Percentiles rank a stretch among this genome's conserved stretches.
Evolutionary conservation across 2,797 vertebrate species (phyloP).

Genomic region (Sus cebifrons): DNA sequence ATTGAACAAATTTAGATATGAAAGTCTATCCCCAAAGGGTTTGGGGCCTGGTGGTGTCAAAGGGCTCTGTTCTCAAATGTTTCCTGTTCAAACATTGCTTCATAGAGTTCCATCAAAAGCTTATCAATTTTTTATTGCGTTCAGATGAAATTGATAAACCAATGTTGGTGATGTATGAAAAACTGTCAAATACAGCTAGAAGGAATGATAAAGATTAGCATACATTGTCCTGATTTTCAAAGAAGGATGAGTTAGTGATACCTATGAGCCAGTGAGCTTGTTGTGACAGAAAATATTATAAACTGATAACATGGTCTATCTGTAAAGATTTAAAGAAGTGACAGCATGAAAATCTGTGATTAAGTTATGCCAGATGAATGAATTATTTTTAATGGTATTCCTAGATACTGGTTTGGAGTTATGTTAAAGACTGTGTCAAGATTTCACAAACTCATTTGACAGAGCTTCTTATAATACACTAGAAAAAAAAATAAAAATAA

Average conservation of each 20-base stretch:
- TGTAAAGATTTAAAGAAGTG: slow-evolving; percentile 51
- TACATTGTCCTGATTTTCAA: background rate
- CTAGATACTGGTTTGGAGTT: slow-evolving; percentile 52
- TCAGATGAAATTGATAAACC: slow-evolving; percentile 59
- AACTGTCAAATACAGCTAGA: background rate
- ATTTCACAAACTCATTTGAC: slow-evolving; percentile 65
- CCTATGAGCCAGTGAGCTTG: slow-evolving; percentile 57
- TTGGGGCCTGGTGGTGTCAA: slow-evolving; percentile 5
- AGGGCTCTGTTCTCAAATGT: background rate
- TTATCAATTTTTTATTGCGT: slow-evolving; percentile 59
- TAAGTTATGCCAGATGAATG: slow-evolving; percentile 65
- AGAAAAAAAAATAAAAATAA: slow-evolving; percentile 34
- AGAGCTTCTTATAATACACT: slow-evolving; percentile 31
- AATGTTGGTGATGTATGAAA: slow-evolving; percentile 8
- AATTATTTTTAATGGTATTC: slow-evolving; percentile 70
- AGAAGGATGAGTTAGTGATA: slow-evolving; percentile 63
- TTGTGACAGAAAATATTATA: slow-evolving; percentile 71
- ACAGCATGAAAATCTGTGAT: slow-evolving; percentile 72
- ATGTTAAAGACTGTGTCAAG: slow-evolving; percentile 57
- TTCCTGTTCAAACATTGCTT: slow-evolving; percentile 55
- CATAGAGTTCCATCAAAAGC: background rate
- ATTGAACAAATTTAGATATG: background rate
- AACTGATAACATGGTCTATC: slow-evolving; percentile 70
- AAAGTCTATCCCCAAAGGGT: background rate
- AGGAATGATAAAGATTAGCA: slow-evolving; percentile 25